Evolutionary conservation across 35 echinoderm and acorn worm genomes (phyloP).

Genomic region (Diadema setosum): DNA sequence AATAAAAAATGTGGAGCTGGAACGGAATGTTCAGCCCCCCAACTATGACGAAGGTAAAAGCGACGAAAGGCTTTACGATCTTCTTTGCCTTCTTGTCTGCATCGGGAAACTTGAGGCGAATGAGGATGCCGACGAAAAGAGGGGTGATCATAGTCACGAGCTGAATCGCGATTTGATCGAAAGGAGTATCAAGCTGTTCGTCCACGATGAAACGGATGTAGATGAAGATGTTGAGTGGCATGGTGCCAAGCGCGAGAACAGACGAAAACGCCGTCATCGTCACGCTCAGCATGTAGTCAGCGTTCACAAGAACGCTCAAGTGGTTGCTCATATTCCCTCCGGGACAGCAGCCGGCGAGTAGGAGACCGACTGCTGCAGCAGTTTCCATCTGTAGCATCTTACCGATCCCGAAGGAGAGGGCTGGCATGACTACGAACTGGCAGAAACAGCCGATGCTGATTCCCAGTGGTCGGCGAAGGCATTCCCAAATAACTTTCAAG

Average conservation of each 20-base stretch:
- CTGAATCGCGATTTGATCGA: background rate
- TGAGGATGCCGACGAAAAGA: constrained; percentile 3
- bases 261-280: constrained; percentile 51
- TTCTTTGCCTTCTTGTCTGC: background rate
- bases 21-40: background rate
- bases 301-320: constrained; percentile 30
- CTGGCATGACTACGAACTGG: constrained; percentile 38
- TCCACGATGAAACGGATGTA: constrained; percentile 18
- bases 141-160: constrained; percentile 17
- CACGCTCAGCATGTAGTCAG: constrained; percentile 39
- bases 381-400: constrained; percentile 22
- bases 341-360: constrained; percentile 44
- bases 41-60: background rate
- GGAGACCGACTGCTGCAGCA: constrained; percentile 16
- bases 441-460: constrained; percentile 17
- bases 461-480: constrained; percentile 2
- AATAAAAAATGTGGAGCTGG: constrained; percentile 19
- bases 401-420: constrained; percentile 10
- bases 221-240: constrained; percentile 55
- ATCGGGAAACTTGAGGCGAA: constrained; percentile 21
- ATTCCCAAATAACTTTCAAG: constrained; percentile 8
- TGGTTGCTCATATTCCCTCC: constrained; percentile 53
- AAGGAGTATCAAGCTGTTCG: background rate
- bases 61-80: background rate
- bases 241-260: constrained; percentile 45